Evolutionary conservation across 2,888 invertebrate genomes (phyloP).

Genomic region (Apamea anceps): DNA sequence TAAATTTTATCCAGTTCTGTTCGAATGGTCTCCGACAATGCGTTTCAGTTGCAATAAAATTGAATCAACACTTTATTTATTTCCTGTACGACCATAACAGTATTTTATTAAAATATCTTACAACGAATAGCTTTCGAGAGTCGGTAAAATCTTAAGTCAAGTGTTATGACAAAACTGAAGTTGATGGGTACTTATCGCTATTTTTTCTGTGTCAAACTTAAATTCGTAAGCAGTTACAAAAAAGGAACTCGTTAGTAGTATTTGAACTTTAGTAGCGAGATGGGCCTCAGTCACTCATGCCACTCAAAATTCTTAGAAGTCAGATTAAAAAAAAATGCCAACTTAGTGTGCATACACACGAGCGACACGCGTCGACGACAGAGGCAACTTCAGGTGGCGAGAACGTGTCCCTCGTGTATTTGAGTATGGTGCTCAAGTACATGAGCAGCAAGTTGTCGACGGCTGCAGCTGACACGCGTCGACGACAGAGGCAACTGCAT

Average conservation of each 20-base stretch:
- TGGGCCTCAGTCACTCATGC: not conserved
- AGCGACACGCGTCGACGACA: too few species aligned
- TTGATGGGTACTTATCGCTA: not conserved
- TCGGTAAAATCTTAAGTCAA: not conserved
- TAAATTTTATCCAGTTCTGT: conserved; percentile 9
- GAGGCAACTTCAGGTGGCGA: too few species aligned
- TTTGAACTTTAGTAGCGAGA: not conserved
- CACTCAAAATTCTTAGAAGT: not conserved
- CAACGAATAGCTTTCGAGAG: not conserved
- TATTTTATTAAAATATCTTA: conserved; percentile 3
- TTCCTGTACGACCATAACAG: not conserved
- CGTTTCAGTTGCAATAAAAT: conserved; percentile 31
- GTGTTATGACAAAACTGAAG: not conserved
- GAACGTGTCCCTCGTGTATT: too few species aligned
- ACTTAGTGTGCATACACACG: too few species aligned
- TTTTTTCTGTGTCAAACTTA: conserved; percentile 2
- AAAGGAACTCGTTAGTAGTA: conserved; percentile 15
- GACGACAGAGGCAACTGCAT: too few species aligned
- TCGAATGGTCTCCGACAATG: conserved; percentile 6
- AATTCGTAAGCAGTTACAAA: conserved; percentile 8
- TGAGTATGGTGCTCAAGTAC: too few species aligned
- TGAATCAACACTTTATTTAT: not conserved
- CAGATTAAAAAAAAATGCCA: not conserved
- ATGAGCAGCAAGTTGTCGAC: too few species aligned
- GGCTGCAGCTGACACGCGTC: too few species aligned